These are phyloP conservation scores for Sebastes cheni DNA, from an alignment of 2,797 vertebrate genomes.

Conservation along the genomic window DNA sequence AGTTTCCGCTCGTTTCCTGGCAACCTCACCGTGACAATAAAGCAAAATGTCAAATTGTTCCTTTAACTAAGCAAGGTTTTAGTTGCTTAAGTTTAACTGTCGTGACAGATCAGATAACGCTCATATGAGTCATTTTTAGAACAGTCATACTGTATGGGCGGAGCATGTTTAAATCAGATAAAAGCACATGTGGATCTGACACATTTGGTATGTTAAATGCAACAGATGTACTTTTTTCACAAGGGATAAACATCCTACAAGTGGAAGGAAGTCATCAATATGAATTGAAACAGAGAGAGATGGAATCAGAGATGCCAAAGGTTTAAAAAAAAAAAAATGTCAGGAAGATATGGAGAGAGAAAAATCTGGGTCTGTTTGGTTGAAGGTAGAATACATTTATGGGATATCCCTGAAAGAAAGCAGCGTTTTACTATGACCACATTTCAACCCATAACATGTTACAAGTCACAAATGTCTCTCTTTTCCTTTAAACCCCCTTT, in stretches of 20 bases:
- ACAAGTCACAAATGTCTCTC: conserved; percentile 35
- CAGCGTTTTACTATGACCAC: conserved; percentile 8
- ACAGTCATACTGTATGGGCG: background rate
- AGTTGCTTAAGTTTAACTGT: background rate
- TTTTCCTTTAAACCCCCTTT: conserved; percentile 22
- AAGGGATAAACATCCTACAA: background rate
- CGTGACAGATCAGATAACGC: background rate
- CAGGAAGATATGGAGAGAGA: background rate
- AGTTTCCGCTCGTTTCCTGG: no score
- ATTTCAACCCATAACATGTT: conserved; percentile 35
- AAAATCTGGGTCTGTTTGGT: background rate
- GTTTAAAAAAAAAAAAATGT: background rate
- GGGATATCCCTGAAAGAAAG: conserved; percentile 18
- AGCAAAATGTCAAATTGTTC: background rate
- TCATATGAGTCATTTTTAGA: background rate
- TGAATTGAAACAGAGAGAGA: background rate
- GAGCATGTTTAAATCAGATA: background rate
- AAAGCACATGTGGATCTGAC: background rate
- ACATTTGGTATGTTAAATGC: background rate
- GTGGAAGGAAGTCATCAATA: background rate
- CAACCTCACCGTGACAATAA: fast-evolving
- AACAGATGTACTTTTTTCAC: background rate
- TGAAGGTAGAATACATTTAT: background rate
- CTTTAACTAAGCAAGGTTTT: background rate
- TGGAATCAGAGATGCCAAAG: background rate